A percentile compares a stretch with the other conserved stretches of the same genome.
Conservation (phyloP, 2,888 invertebrate genomes). For the Cataglyphis albicans region DNA sequence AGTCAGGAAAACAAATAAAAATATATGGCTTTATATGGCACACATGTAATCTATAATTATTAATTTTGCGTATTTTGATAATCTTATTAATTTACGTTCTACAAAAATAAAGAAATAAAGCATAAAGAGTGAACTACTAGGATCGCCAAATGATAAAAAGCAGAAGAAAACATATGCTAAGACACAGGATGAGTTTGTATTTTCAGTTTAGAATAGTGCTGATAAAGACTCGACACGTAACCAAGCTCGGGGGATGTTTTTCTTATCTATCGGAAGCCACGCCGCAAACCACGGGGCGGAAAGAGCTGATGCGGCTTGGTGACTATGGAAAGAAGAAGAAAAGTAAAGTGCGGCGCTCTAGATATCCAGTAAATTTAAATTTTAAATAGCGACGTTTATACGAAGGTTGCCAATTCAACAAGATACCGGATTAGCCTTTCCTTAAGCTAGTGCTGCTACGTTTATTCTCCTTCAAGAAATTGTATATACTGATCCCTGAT, state of each 20-base stretch:
- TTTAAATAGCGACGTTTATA: conserved; percentile 78
- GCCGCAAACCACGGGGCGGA: conserved; percentile 53
- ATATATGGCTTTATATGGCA: not conserved
- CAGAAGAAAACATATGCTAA: conserved; percentile 50
- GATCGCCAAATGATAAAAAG: conserved; percentile 28
- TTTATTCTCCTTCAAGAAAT: conserved; percentile 23
- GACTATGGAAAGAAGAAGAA: conserved; percentile 61
- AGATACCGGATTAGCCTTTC: conserved; percentile 75
- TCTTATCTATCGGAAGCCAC: conserved; percentile 74
- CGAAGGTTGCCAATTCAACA: conserved; percentile 70
- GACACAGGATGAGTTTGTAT: conserved; percentile 53
- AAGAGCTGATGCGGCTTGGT: conserved; percentile 50
- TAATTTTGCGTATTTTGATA: not conserved
- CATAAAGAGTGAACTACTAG: conserved; percentile 3
- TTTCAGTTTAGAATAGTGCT: conserved; percentile 44
- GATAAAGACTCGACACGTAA: conserved; percentile 70
- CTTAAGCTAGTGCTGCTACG: conserved; percentile 56
- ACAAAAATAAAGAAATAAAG: not conserved
- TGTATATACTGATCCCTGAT: not conserved
- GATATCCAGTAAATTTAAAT: conserved; percentile 79
- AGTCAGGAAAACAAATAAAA: not conserved
- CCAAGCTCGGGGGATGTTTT: conserved; percentile 68
- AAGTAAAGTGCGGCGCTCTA: conserved; percentile 60
- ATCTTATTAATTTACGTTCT: not conserved
- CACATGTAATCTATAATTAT: not conserved